phyloP scores from a whole-genome alignment of 2,888 invertebrate species.

The Crossocerus cetratus region DNA sequence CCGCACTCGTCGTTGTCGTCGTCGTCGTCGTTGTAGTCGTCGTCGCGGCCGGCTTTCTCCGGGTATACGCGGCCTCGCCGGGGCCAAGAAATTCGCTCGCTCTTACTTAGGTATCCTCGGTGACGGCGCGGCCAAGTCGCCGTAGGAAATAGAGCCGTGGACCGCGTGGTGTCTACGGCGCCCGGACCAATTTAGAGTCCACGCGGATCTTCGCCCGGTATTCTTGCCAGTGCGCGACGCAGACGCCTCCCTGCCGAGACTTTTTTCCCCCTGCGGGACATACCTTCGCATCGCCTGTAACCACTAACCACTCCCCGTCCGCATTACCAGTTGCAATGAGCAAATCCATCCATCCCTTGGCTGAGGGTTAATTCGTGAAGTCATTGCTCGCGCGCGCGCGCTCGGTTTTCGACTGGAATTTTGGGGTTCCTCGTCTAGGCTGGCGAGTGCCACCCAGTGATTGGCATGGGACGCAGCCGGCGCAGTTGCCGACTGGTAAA shows the following conservation, averaged over 20 bases:
- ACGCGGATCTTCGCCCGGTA: conserved; percentile 66
- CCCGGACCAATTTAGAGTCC: conserved; percentile 73
- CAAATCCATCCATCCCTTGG: too few relatives aligned
- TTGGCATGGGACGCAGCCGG: neutral
- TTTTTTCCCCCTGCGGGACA: conserved; percentile 21
- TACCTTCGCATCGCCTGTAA: conserved; percentile 8
- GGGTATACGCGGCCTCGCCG: neutral
- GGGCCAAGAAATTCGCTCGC: conserved; percentile 57
- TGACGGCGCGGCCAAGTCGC: conserved; percentile 48
- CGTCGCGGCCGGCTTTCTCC: conserved; percentile 5
- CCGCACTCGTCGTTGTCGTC: conserved; percentile 24
- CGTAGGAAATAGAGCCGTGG: conserved; percentile 68
- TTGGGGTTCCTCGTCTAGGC: too few relatives aligned
- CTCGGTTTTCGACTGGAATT: too few relatives aligned
- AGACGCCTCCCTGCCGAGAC: conserved; percentile 41
- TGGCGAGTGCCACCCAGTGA: neutral
- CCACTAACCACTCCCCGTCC: too few relatives aligned
- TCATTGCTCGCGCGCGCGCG: too few relatives aligned
- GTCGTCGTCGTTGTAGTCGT: conserved; percentile 19
- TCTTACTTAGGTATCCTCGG: conserved; percentile 29
- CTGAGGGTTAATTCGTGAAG: too few relatives aligned
- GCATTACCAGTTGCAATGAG: too few relatives aligned
- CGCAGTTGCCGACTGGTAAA: neutral
- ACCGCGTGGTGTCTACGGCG: conserved; percentile 75
- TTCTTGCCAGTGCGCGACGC: conserved; percentile 38